phyloP scores from a whole-genome alignment of 2,113 vertebrate species.

The Gila orcuttii region DNA sequence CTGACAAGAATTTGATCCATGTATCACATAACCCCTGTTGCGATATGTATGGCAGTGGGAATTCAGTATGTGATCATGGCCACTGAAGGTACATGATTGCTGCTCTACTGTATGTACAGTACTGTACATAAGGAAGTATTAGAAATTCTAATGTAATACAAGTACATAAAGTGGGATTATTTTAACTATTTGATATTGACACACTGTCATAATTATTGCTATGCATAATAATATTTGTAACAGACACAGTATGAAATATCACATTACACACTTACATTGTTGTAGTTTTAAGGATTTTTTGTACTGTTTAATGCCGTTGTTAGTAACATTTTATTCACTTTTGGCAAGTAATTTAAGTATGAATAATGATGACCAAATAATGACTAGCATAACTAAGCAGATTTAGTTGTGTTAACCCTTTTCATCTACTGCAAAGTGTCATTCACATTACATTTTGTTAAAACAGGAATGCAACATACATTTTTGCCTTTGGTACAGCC shows the following conservation, averaged over 20 bases:
- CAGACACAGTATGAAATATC: not conserved
- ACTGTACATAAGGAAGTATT: not conserved
- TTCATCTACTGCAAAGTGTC: not conserved
- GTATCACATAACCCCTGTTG: conserved; percentile 41
- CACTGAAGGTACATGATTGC: not conserved
- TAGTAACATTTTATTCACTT: not conserved
- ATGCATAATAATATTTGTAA: not conserved
- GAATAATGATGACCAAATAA: not conserved
- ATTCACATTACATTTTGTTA: not conserved
- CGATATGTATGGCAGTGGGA: not conserved
- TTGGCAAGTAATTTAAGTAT: not conserved
- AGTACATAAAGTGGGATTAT: not conserved
- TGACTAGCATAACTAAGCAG: too few relatives aligned
- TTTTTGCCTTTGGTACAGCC: not conserved
- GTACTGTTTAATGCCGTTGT: not conserved
- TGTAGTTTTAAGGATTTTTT: not conserved
- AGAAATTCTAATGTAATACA: not conserved
- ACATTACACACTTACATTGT: not conserved
- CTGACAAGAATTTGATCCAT: conserved; percentile 42
- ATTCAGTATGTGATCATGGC: not conserved
- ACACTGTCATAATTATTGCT: not conserved
- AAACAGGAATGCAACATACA: not conserved
- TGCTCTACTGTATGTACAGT: not conserved
- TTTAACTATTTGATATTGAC: not conserved
- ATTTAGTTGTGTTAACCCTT: not conserved